Evolutionary conservation across 1,140 invertebrate genomes (phyloP).

Genomic region (Parapsyche elsis): DNA sequence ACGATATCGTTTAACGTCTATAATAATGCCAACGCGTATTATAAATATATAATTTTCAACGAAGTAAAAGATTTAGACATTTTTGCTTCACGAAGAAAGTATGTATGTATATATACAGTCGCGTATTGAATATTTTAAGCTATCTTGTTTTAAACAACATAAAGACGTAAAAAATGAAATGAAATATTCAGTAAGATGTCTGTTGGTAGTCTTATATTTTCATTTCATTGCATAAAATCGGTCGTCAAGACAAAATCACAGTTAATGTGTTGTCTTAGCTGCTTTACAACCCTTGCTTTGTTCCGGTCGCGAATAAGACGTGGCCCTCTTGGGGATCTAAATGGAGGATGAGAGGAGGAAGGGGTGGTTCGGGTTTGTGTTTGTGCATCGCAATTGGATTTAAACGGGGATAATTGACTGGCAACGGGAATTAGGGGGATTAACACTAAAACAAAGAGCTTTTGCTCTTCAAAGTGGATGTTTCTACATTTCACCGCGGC

Average conservation of each 20-base stretch:
- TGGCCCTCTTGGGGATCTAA: conserved; percentile 28
- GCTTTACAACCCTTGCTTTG: conserved; percentile 52
- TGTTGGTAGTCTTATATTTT: conserved; percentile 2
- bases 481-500: conserved; percentile 40
- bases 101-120: too few relatives aligned
- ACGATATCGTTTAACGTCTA: conserved; percentile 22
- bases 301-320: conserved; percentile 49
- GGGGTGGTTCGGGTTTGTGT: conserved; percentile 41
- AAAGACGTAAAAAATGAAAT: too few relatives aligned
- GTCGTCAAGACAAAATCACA: conserved; percentile 51
- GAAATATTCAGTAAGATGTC: neutral
- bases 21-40: neutral
- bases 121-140: too few relatives aligned
- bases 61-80: too few relatives aligned
- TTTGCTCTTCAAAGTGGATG: conserved; percentile 54
- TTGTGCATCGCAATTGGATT: conserved; percentile 57
- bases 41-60: neutral
- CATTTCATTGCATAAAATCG: neutral
- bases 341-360: neutral
- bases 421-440: conserved; percentile 56
- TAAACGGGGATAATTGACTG: conserved; percentile 57
- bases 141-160: too few relatives aligned
- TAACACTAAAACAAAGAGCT: conserved; percentile 56
- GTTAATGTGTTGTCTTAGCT: conserved; percentile 54
- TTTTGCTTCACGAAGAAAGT: too few relatives aligned